Evolutionary conservation across 1,140 invertebrate genomes (phyloP).

Genomic region (Schmidtea mediterranea): DNA sequence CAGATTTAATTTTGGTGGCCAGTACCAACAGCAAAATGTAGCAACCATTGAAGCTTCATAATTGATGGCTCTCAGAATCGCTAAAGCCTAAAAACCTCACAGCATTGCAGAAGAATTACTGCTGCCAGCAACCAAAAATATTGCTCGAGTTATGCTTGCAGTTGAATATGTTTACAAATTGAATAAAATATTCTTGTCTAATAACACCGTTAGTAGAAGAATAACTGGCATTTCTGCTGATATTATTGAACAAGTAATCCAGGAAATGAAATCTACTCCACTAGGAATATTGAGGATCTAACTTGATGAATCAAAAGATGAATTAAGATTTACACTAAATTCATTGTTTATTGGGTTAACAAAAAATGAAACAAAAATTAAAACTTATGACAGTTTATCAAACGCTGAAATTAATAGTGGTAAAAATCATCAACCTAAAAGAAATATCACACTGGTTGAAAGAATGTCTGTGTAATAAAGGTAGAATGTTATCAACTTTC

Average conservation of each 20-base stretch:
- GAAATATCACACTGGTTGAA: too few relatives aligned
- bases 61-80: slow-evolving; percentile 11
- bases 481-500: too few relatives aligned
- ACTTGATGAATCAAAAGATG: too few relatives aligned
- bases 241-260: slow-evolving; percentile 10
- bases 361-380: too few relatives aligned
- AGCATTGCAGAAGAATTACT: slow-evolving; percentile 20
- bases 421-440: too few relatives aligned
- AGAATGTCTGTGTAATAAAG: too few relatives aligned
- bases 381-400: too few relatives aligned
- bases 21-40: slow-evolving; percentile 10
- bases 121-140: slow-evolving; percentile 15
- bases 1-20: slow-evolving; percentile 8
- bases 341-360: too few relatives aligned
- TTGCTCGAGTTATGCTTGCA: slow-evolving; percentile 17
- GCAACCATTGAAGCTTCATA: slow-evolving; percentile 11
- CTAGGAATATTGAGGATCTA: too few relatives aligned
- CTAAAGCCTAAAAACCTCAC: slow-evolving; percentile 19
- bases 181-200: slow-evolving; percentile 10
- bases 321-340: too few relatives aligned
- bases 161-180: slow-evolving; percentile 8
- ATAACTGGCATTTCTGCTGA: slow-evolving; percentile 11
- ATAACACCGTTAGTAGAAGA: slow-evolving; percentile 11
- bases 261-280: slow-evolving; percentile 10
- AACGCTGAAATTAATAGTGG: too few relatives aligned